Base-by-base conservation (phyloP, 1,140 invertebrate genomes). In the Physella acuta region DNA sequence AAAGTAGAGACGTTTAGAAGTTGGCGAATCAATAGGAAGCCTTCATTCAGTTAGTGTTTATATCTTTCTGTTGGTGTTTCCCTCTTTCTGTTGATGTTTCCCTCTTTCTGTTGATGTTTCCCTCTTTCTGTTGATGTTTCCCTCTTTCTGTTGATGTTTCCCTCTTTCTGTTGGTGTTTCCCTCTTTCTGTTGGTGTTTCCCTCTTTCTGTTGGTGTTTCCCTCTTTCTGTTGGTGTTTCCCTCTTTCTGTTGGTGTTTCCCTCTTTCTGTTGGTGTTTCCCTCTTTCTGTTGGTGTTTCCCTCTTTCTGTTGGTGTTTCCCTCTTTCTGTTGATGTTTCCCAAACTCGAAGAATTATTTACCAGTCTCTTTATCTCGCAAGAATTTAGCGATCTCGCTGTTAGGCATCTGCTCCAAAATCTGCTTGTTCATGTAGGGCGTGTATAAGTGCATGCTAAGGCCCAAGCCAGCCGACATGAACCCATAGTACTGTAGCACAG, bases 81-180 rank as follows among this genome's bases (percentile, higher is more conserved):
- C 53, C 56, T 60, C 30, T 61, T 33, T 52, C 28, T 52, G 28
- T 66, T 26, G 52, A 26, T 34, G 20, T 61, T 33, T 61, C 31
- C 30, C 59, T 61, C 59, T 61, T 30, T 61, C 59, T 61, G 28
- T 61, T n/a, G n/a, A n/a, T n/a, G 28, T 61, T 33, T 66, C 39
- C 53, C 44, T 66, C 39, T 66, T 33, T 61, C 59, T 61, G 11
- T 61, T 30, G 20, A 17, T 61, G 11, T 61, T 33, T 69, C 67
- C 59, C 34, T 39, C 51, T 67, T 31, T 55, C 53, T 67, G 28
- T 67, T 28, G 28, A 8, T 67, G 37, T 67, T 8, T 28, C 65
- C 36, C 65, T 56, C 64, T 67, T 24, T 36, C 49, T 34, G n/a
- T n/a, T n/a, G n/a, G n/a, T n/a, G n/a, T n/a, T 44, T 55, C 65